A percentile compares a stretch with the other conserved stretches of the same genome.
Conservation (phyloP, 2,888 invertebrate genomes). For the Rhagonycha lutea region DNA sequence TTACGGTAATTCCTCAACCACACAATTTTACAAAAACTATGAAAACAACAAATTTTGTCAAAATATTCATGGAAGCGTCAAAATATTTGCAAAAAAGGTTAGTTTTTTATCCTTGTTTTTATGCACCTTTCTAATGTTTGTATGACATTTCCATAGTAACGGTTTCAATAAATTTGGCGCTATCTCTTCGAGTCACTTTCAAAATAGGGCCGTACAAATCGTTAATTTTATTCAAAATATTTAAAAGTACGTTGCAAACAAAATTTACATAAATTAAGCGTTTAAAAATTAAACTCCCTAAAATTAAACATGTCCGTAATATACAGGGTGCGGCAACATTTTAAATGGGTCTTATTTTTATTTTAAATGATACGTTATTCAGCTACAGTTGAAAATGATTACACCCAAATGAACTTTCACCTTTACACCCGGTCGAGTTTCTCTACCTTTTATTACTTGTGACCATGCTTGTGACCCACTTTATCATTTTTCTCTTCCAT, state of each 20-base stretch:
- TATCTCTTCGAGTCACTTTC: not conserved
- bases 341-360: not conserved
- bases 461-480: no score
- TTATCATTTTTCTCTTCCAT: no score
- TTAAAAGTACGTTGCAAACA: not conserved
- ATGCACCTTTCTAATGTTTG: not conserved
- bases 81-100: not conserved
- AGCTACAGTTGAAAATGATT: no score
- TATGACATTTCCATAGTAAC: not conserved
- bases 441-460: no score
- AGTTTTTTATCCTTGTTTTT: not conserved
- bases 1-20: not conserved
- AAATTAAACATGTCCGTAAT: not conserved
- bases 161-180: not conserved
- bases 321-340: not conserved
- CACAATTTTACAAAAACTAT: not conserved
- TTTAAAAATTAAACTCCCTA: not conserved
- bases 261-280: not conserved
- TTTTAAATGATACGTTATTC: no score
- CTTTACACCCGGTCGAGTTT: no score
- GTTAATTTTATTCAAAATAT: not conserved
- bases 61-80: not conserved
- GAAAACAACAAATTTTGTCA: not conserved
- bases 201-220: not conserved
- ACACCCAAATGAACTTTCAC: no score